Base-by-base conservation (phyloP, 2,113 vertebrate species). In the Sialia sialis region DNA sequence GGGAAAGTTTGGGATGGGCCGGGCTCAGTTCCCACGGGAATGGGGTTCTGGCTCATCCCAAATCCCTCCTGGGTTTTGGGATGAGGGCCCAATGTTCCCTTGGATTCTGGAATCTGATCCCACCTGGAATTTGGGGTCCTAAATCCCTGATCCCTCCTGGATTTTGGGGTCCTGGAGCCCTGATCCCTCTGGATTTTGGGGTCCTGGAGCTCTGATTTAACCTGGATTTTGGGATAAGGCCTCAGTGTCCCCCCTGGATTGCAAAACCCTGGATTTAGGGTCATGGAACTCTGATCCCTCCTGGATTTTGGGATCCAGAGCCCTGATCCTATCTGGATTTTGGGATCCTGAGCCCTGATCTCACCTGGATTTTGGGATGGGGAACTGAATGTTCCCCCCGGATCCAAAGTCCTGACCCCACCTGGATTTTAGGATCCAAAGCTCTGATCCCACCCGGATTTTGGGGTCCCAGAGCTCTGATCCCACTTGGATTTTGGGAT, bases 141-240 rank as follows among this genome's bases (percentile, higher is more conserved):
- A 2, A 16, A 46, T 0, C 15, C 1, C 16, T 48, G 15, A 66
- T n/a, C 16, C 41, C 7, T 1, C 36, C 26, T 4, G 38, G 29
- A 55, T 55, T 73, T 55, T 8, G 30, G 39, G 30, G 2, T 48
- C 48, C 48, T 8, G 4, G 48, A 25, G 23, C 48, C 3, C 48
- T 49, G 48, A 25, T 49, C 22, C 7, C 7, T 3, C 23, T 49
- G 48, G 48, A 49, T 49, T 49, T 25, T 49, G 48, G 48, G 20
- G 20, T 48, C 21, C 46, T 7, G 6, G 11, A 48, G 11, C 22
- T 6, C 20, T 46, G 44, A 46, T 21, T 39, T 39, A 39, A 39
- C 9, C 39, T 39, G 39, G 39, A 44, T 44, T 44, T 44, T 44
- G 18, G 43, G 43, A 44, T 39, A 22, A 46, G 44, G 20, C 21